Conservation (phyloP, 2,113 vertebrate species). For the Formicarius rufipectus region DNA sequence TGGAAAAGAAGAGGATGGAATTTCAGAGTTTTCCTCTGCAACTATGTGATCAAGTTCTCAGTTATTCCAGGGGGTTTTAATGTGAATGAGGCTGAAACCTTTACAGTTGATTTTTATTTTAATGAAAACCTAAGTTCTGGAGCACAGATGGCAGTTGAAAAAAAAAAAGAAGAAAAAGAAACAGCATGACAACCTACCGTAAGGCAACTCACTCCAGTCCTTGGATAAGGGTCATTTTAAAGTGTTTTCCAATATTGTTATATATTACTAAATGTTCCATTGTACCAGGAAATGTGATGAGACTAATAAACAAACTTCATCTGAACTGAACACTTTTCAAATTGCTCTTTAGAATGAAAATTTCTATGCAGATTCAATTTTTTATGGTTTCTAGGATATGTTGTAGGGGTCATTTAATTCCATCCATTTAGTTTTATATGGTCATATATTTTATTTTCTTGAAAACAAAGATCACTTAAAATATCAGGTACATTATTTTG, state of each 20-base stretch:
- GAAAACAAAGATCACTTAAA: neutral
- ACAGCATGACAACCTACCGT: conserved; percentile 49
- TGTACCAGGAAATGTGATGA: neutral
- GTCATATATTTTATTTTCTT: neutral
- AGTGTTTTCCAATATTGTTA: neutral
- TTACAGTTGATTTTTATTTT: conserved; percentile 43
- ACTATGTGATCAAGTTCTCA: neutral
- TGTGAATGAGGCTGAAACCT: neutral
- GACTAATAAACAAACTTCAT: neutral
- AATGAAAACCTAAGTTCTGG: conserved; percentile 43
- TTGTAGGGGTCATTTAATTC: neutral
- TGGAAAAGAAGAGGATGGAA: neutral
- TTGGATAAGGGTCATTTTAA: conserved; percentile 15
- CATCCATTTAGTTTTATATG: neutral
- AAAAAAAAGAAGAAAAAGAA: conserved; percentile 56
- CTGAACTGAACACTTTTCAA: neutral
- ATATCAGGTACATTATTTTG: neutral
- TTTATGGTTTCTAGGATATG: neutral
- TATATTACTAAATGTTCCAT: neutral
- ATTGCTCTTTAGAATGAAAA: neutral
- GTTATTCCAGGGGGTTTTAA: neutral
- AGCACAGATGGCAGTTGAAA: conserved; percentile 53
- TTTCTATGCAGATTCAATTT: neutral
- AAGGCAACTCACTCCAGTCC: conserved; percentile 18
- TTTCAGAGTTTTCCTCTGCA: neutral